Evolutionary conservation across 2,888 invertebrate genomes (phyloP).

Genomic region (Lomographa bimaculata): DNA sequence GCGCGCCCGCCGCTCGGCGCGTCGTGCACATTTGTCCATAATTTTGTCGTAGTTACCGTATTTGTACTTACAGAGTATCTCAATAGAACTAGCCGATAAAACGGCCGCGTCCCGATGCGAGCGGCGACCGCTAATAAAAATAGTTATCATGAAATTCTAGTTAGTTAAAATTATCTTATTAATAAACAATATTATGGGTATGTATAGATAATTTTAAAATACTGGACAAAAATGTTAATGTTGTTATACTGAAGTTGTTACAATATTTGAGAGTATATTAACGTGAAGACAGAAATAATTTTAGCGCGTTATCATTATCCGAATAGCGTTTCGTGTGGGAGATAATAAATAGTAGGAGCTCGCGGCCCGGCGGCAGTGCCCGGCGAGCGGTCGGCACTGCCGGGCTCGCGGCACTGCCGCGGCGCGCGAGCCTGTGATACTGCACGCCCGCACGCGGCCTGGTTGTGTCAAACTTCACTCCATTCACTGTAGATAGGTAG

Average conservation of each 20-base stretch:
- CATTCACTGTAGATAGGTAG: conserved; percentile 24
- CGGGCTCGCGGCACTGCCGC: no score
- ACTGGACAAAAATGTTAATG: conserved; percentile 80
- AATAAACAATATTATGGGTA: conserved; percentile 61
- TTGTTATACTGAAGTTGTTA: conserved; percentile 84
- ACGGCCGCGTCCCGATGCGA: conserved; percentile 23
- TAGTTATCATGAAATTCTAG: conserved; percentile 68
- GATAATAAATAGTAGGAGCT: conserved; percentile 67
- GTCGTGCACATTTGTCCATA: conserved; percentile 19
- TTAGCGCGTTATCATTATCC: conserved; percentile 64
- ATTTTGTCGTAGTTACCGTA: conserved; percentile 3
- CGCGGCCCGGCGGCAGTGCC: no score
- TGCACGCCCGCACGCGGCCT: background rate
- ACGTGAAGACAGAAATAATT: conserved; percentile 70
- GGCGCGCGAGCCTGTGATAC: no score
- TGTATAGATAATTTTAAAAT: conserved; percentile 74
- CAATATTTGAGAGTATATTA: conserved; percentile 84
- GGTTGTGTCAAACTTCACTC: conserved; percentile 18
- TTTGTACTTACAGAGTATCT: conserved; percentile 4
- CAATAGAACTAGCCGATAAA: background rate
- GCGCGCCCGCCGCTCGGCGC: conserved; percentile 14
- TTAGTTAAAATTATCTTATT: conserved; percentile 69
- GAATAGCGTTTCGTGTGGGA: conserved; percentile 63
- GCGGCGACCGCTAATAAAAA: conserved; percentile 30
- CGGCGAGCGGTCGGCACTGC: no score